Percentiles rank a stretch among this genome's conserved stretches.
These are phyloP conservation scores for Scomberomorus guttatus DNA, from an alignment of 2,797 vertebrate species.

Conservation along the genomic window DNA sequence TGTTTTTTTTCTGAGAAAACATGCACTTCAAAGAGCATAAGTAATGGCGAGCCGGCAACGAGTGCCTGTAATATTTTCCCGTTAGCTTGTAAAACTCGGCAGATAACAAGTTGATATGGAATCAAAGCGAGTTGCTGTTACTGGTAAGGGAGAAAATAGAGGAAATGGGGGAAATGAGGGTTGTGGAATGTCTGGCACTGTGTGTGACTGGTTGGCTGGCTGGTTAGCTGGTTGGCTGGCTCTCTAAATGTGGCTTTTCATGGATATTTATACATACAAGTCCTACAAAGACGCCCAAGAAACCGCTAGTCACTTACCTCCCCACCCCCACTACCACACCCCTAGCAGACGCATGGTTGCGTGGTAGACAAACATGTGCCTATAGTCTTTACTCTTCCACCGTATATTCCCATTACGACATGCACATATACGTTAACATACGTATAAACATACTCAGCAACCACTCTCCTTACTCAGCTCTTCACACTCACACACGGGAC, in stretches of 20 bases:
- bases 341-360: slow-evolving; percentile 32
- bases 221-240: slow-evolving; percentile 56
- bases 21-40: slow-evolving; percentile 68
- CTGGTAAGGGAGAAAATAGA: slow-evolving; percentile 44
- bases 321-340: slow-evolving; percentile 22
- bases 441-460: slow-evolving; percentile 46
- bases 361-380: slow-evolving; percentile 34
- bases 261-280: slow-evolving; percentile 67
- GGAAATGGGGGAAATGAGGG: slow-evolving; percentile 47
- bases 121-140: slow-evolving; percentile 62
- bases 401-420: slow-evolving; percentile 49
- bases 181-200: slow-evolving; percentile 61
- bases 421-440: slow-evolving; percentile 21
- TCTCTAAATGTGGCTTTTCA: slow-evolving; percentile 65
- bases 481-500: slow-evolving; percentile 47
- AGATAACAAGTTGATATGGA: slow-evolving; percentile 65
- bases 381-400: slow-evolving; percentile 28
- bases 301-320: slow-evolving; percentile 38
- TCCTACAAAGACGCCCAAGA: slow-evolving; percentile 51
- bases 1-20: slow-evolving; percentile 41
- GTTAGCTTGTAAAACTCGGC: slow-evolving; percentile 57
- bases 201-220: slow-evolving; percentile 46
- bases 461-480: slow-evolving; percentile 22
- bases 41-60: slow-evolving; percentile 51
- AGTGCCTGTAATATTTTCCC: slow-evolving; percentile 56